Evolutionary conservation across 2,113 vertebrate genomes (phyloP).

Genomic region (Calyptomena viridis): DNA sequence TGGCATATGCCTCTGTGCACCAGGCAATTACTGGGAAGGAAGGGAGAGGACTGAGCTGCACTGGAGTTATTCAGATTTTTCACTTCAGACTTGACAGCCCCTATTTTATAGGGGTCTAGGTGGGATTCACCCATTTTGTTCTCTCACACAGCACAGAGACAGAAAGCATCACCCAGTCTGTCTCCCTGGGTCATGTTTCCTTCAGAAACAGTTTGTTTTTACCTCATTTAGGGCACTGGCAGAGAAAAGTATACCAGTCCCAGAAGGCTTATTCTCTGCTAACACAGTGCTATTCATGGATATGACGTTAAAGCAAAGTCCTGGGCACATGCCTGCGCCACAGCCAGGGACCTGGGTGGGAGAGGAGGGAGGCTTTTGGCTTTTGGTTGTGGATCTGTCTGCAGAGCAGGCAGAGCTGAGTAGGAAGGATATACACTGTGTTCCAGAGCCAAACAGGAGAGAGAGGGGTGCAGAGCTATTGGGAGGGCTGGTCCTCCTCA

Average conservation of each 20-base stretch:
- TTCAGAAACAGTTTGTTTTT: background rate
- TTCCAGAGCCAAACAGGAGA: background rate
- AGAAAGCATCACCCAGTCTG: background rate
- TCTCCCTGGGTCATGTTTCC: background rate
- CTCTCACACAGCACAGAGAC: background rate
- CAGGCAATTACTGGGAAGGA: background rate
- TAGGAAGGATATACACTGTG: background rate
- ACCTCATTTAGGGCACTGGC: background rate
- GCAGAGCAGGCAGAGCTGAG: background rate
- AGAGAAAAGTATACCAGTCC: background rate
- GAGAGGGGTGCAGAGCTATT: fast-evolving
- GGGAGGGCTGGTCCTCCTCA: background rate
- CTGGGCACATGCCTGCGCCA: background rate
- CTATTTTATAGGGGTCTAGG: background rate
- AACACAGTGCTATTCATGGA: background rate
- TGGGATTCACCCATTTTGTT: background rate
- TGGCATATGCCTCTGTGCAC: background rate
- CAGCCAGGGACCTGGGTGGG: background rate
- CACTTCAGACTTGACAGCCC: background rate
- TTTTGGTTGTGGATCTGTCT: background rate
- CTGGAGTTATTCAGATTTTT: background rate
- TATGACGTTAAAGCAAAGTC: background rate
- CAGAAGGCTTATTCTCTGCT: background rate
- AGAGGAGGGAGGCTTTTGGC: background rate
- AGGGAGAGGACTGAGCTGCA: background rate